Conservation (phyloP, 2,888 invertebrate genomes). For the Meandrusa payeni region DNA sequence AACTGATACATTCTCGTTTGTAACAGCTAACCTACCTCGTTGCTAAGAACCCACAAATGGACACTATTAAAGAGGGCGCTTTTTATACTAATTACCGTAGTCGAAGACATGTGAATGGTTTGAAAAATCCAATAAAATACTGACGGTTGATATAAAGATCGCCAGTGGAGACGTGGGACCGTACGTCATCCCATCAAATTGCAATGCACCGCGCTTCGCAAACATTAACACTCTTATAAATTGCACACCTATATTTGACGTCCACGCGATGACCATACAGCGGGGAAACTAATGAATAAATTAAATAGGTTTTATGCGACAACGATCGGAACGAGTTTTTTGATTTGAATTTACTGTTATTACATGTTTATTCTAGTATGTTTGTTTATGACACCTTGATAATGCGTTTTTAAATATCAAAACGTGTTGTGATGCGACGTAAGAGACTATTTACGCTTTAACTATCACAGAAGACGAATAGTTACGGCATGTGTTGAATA, state of each 20-base stretch:
- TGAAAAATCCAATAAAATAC: too few species aligned
- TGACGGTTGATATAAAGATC: neutral
- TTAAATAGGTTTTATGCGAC: constrained; percentile 23
- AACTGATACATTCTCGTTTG: too few species aligned
- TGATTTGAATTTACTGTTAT: constrained; percentile 24
- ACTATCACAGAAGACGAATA: too few species aligned
- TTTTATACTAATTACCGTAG: too few species aligned
- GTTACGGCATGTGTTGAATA: too few species aligned
- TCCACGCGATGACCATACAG: constrained; percentile 28
- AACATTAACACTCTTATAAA: constrained; percentile 45
- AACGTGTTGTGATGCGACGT: neutral
- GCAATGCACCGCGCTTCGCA: constrained; percentile 41
- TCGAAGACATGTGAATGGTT: too few species aligned
- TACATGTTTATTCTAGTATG: constrained; percentile 14
- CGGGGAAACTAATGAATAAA: constrained; percentile 23
- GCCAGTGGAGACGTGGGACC: constrained; percentile 7
- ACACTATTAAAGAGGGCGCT: too few species aligned
- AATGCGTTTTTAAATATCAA: constrained; percentile 14
- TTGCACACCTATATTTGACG: constrained; percentile 40
- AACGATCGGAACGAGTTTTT: constrained; percentile 24
- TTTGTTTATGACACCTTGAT: constrained; percentile 13
- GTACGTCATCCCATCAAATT: constrained; percentile 18
- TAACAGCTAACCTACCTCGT: neutral
- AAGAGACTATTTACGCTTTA: too few species aligned
- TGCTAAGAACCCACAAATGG: too few species aligned